These are phyloP conservation scores for Zelleria hepariella DNA, from an alignment of 2,888 invertebrate genomes.

Conservation along the genomic window DNA sequence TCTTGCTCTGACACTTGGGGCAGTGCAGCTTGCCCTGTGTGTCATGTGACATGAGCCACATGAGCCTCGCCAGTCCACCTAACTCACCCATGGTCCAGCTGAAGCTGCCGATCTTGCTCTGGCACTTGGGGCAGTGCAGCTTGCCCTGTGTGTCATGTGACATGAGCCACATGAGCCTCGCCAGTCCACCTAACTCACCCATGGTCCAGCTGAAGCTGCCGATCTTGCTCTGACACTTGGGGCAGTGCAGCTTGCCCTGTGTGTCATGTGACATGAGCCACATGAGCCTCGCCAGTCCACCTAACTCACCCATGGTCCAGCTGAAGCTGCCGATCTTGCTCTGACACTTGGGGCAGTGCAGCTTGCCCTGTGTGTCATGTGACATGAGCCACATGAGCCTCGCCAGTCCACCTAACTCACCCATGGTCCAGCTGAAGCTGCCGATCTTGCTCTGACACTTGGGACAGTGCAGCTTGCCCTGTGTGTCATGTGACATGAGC, in stretches of 20 bases:
- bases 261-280: conserved; percentile 75
- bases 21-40: conserved; percentile 88
- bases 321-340: conserved; percentile 91
- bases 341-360: conserved; percentile 88
- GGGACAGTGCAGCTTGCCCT: conserved; percentile 90
- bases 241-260: conserved; percentile 88
- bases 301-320: conserved; percentile 86
- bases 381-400: conserved; percentile 84
- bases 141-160: conserved; percentile 82
- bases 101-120: conserved; percentile 88
- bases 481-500: conserved; percentile 75
- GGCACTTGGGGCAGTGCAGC: conserved; percentile 88
- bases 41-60: conserved; percentile 81
- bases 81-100: conserved; percentile 88
- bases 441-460: conserved; percentile 89
- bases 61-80: conserved; percentile 48
- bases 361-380: conserved; percentile 82
- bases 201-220: conserved; percentile 94
- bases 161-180: conserved; percentile 85
- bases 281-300: too few species aligned
- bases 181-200: too few species aligned
- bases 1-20: conserved; percentile 86
- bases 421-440: conserved; percentile 92
- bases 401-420: too few species aligned
- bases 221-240: conserved; percentile 86